These are phyloP conservation scores for Blastobasis lacticolella DNA, from an alignment of 2,888 invertebrate species.

Conservation along the genomic window DNA sequence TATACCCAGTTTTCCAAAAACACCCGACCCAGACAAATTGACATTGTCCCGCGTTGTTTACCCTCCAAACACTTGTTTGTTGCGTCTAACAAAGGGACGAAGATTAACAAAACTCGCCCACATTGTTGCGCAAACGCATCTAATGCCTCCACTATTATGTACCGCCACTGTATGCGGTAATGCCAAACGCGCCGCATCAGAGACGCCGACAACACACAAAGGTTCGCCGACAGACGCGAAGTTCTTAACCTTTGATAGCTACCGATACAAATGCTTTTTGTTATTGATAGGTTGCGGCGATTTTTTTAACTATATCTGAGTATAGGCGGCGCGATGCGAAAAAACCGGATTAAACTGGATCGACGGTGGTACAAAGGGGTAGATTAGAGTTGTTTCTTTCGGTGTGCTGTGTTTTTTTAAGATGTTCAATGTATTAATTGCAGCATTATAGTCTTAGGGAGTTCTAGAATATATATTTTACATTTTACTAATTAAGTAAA, in stretches of 20 bases:
- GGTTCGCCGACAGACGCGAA: constrained; percentile 22
- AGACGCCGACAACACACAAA: constrained; percentile 27
- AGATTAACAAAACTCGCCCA: constrained; percentile 34
- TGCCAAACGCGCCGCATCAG: constrained; percentile 19
- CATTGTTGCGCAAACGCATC: constrained; percentile 45
- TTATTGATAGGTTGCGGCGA: constrained; percentile 31
- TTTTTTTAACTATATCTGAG: constrained; percentile 4
- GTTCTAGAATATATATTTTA: too few species aligned
- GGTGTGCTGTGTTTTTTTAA: too few species aligned
- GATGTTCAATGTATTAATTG: too few species aligned
- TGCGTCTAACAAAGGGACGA: constrained; percentile 22
- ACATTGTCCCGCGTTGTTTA: constrained; percentile 25
- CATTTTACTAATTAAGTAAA: too few species aligned
- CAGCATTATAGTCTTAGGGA: too few species aligned
- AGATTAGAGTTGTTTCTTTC: too few species aligned
- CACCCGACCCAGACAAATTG: too few species aligned
- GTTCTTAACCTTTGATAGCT: constrained; percentile 10
- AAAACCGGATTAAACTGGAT: too few species aligned
- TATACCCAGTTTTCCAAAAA: too few species aligned
- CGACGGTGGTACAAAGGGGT: too few species aligned
- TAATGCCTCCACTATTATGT: constrained; percentile 10
- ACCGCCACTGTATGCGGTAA: too few species aligned
- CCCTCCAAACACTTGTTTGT: constrained; percentile 29
- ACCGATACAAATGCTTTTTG: constrained; percentile 15
- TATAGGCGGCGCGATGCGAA: too few species aligned